Conservation (phyloP, 2,113 vertebrate species). For the Agapornis roseicollis region DNA sequence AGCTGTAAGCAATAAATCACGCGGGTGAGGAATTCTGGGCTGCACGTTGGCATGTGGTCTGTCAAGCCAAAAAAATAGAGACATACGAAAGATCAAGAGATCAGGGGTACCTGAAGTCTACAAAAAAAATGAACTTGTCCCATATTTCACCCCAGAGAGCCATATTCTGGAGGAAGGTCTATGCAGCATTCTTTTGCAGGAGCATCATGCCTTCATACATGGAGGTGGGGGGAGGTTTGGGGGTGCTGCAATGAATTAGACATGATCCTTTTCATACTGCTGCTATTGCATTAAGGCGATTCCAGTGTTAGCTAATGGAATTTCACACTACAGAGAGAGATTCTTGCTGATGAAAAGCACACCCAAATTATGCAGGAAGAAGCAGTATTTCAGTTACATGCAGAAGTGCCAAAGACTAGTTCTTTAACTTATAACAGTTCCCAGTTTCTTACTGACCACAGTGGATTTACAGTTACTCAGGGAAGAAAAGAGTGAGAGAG, state of each 20-base stretch:
- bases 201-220: not conserved
- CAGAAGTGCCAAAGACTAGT: constrained; percentile 23
- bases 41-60: constrained; percentile 85
- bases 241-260: constrained; percentile 9
- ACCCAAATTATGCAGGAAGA: constrained; percentile 22
- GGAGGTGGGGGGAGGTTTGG: not conserved
- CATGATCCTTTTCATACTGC: not conserved
- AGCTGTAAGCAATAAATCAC: constrained; percentile 95
- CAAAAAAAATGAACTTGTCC: constrained; percentile 68
- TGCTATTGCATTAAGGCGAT: not conserved
- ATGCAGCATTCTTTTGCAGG: constrained; percentile 24
- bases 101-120: constrained; percentile 77
- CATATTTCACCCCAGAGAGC: constrained; percentile 64
- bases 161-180: constrained; percentile 29
- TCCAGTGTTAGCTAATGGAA: constrained; percentile 48
- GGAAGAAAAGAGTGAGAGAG: not conserved
- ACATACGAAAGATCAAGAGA: constrained; percentile 87
- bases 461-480: constrained; percentile 49
- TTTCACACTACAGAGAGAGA: constrained; percentile 49
- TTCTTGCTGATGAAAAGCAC: constrained; percentile 70
- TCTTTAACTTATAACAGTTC: constrained; percentile 24
- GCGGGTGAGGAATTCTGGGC: constrained; percentile 80
- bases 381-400: constrained; percentile 28
- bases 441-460: not conserved
- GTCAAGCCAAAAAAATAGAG: constrained; percentile 95